Evolutionary conservation across 2,888 invertebrate genomes (phyloP).

Genomic region (Nomada fabriciana): DNA sequence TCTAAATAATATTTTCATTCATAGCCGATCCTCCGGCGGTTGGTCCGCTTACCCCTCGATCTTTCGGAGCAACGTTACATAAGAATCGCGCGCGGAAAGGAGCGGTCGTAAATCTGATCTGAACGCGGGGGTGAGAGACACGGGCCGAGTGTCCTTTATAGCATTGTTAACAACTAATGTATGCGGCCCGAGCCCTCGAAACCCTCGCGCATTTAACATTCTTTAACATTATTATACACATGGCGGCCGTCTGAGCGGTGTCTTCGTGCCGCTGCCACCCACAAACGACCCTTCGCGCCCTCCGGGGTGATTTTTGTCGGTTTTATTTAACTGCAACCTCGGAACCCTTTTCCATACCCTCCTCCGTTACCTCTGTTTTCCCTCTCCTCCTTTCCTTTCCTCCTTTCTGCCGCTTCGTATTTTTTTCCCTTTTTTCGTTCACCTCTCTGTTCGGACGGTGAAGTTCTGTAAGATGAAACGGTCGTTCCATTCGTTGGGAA

Average conservation of each 20-base stretch:
- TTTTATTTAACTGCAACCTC: constrained; percentile 75
- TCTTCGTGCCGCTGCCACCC: constrained; percentile 43
- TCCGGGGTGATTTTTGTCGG: constrained; percentile 65
- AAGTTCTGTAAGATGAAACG: background rate
- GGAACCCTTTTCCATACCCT: constrained; percentile 61
- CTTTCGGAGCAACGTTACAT: constrained; percentile 72
- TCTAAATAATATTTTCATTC: constrained; percentile 53
- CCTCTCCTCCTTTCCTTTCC: background rate
- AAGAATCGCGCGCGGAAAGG: constrained; percentile 78
- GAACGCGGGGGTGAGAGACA: constrained; percentile 63
- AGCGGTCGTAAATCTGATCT: constrained; percentile 79
- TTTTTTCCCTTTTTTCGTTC: background rate
- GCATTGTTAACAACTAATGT: constrained; percentile 85
- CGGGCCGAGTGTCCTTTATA: constrained; percentile 83
- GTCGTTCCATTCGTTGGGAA: constrained; percentile 44
- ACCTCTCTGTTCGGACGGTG: constrained; percentile 9
- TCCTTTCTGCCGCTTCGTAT: constrained; percentile 3
- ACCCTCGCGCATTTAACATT: constrained; percentile 82
- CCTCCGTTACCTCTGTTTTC: background rate
- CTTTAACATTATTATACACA: constrained; percentile 84
- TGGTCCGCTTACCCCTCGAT: constrained; percentile 49
- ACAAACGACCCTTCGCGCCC: constrained; percentile 63
- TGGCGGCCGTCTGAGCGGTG: constrained; percentile 79
- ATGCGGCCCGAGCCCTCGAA: constrained; percentile 78
- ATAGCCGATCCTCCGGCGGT: constrained; percentile 11